phyloP scores from a whole-genome alignment of 2,888 invertebrate species.

The Dendrolimus houi region DNA sequence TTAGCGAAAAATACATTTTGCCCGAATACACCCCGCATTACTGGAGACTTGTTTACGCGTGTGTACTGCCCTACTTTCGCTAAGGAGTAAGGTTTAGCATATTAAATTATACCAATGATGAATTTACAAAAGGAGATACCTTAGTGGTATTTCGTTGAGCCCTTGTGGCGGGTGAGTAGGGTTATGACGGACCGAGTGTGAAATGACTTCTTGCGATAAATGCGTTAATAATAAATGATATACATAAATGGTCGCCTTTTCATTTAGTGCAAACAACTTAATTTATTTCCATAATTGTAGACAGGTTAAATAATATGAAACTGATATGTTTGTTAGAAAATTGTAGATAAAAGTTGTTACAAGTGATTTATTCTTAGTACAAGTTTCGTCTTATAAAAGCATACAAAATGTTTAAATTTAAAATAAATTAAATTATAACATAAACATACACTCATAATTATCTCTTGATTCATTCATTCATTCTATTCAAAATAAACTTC shows the following conservation, averaged over 20 bases:
- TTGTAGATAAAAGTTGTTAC: not conserved
- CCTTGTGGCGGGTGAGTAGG: not conserved
- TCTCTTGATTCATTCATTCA: no score
- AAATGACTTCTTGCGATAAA: not conserved
- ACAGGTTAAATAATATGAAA: no score
- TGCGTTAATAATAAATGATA: no score
- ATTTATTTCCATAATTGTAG: no score
- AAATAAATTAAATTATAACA: no score
- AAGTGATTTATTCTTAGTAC: no score
- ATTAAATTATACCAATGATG: conserved; percentile 34
- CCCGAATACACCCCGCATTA: not conserved
- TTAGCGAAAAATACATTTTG: not conserved
- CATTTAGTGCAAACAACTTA: no score
- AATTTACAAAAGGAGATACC: conserved; percentile 27
- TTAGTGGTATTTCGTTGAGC: conserved; percentile 9
- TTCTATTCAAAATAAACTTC: no score
- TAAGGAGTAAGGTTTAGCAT: conserved; percentile 15
- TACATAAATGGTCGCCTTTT: no score
- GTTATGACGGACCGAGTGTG: not conserved
- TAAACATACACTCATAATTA: no score
- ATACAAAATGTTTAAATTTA: no score
- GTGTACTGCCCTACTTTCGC: conserved; percentile 21
- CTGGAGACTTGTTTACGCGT: conserved; percentile 11
- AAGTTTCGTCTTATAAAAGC: no score
- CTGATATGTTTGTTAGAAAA: not conserved